These are phyloP conservation scores for Ornithoptera priamus DNA, from an alignment of 2,888 invertebrate genomes.

Conservation along the genomic window DNA sequence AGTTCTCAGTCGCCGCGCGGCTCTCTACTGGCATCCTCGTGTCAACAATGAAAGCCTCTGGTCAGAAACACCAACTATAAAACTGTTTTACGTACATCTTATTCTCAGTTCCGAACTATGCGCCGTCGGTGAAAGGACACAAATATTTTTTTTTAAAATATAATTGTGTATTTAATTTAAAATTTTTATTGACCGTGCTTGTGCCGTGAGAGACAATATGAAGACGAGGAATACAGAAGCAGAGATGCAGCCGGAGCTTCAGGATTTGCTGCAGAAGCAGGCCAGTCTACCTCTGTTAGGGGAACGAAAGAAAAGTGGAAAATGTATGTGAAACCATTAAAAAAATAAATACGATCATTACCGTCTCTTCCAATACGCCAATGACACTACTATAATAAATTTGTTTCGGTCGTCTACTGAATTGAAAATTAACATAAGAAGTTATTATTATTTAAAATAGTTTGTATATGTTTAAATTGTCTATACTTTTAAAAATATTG, in stretches of 20 bases:
- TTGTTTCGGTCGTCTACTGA: conserved; percentile 53
- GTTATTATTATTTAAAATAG: conserved; percentile 7
- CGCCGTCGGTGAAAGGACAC: conserved; percentile 44
- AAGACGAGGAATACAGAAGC: conserved; percentile 52
- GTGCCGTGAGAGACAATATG: conserved; percentile 51
- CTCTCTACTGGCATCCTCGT: conserved; percentile 64
- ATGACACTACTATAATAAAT: conserved; percentile 56
- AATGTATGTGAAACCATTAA: conserved; percentile 60
- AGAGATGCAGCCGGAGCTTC: conserved; percentile 60
- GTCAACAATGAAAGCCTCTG: conserved; percentile 42
- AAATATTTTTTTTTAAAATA: conserved; percentile 38
- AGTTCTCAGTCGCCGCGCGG: conserved; percentile 65
- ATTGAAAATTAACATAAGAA: conserved; percentile 39
- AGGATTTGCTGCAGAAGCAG: conserved; percentile 68
- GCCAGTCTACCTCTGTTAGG: conserved; percentile 48
- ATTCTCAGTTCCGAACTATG: conserved; percentile 56
- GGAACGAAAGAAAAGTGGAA: conserved; percentile 52
- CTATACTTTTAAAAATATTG: not conserved
- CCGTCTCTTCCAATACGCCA: conserved; percentile 1
- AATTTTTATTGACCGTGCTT: conserved; percentile 40
- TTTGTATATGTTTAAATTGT: not conserved
- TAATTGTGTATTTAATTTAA: conserved; percentile 30
- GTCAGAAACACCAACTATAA: conserved; percentile 43
- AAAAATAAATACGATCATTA: not conserved
- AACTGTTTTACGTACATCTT: conserved; percentile 35